A percentile compares a stretch with the other conserved stretches of the same genome.
Conservation (phyloP, 2,888 invertebrate genomes). For the Gymnoscelis rufifasciata region DNA sequence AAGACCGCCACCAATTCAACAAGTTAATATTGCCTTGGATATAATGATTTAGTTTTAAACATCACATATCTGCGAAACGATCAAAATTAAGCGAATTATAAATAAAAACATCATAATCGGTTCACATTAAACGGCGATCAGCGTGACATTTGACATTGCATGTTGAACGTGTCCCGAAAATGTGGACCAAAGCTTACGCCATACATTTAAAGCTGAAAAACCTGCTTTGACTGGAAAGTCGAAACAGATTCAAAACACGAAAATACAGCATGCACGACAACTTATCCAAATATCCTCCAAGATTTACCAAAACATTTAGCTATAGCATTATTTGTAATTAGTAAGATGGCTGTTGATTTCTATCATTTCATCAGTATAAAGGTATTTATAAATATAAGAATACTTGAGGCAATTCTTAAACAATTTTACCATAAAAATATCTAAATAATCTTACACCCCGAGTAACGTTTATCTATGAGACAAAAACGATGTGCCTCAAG, state of each 20-base stretch:
- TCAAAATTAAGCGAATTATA: conserved; percentile 54
- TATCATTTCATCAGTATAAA: conserved; percentile 21
- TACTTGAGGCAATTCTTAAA: conserved; percentile 25
- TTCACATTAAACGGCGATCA: conserved; percentile 48
- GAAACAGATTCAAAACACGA: conserved; percentile 61
- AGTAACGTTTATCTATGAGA: too few relatives aligned
- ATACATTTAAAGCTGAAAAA: conserved; percentile 70
- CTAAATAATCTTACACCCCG: too few relatives aligned
- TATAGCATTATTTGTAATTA: conserved; percentile 29
- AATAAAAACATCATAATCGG: conserved; percentile 44
- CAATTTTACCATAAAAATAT: not conserved
- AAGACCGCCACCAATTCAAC: conserved; percentile 62
- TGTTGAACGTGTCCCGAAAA: conserved; percentile 42
- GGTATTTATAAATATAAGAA: conserved; percentile 10
- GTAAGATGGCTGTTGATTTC: conserved; percentile 26
- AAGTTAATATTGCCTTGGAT: conserved; percentile 73
- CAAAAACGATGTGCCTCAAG: too few relatives aligned
- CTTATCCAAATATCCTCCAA: conserved; percentile 65
- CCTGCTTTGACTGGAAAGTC: conserved; percentile 43
- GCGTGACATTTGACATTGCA: conserved; percentile 31
- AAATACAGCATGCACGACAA: conserved; percentile 71
- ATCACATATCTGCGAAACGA: conserved; percentile 62
- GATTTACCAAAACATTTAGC: conserved; percentile 35
- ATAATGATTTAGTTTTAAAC: conserved; percentile 53
- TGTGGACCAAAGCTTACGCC: conserved; percentile 65